Conservation (phyloP, 2,888 invertebrate species). For the Druceiella hillmani region DNA sequence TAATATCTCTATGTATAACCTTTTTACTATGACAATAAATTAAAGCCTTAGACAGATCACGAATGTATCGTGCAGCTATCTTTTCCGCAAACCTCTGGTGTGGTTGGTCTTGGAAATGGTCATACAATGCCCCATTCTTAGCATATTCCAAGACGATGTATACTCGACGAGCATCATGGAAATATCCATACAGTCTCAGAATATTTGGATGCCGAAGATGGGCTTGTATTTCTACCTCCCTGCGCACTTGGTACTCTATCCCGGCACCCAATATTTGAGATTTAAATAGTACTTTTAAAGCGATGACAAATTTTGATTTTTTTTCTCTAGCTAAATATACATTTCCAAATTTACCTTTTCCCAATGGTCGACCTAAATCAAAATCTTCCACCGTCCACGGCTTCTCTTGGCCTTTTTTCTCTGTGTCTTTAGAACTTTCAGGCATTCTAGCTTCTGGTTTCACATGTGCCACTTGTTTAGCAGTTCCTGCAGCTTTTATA, state of each 20-base stretch:
- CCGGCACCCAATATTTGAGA: conserved; percentile 79
- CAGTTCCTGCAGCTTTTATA: no score
- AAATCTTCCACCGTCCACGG: conserved; percentile 80
- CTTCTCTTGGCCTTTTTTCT: conserved; percentile 35
- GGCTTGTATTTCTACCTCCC: conserved; percentile 97
- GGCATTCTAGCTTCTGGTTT: no score
- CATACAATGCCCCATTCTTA: conserved; percentile 75
- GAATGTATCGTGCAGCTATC: conserved; percentile 72
- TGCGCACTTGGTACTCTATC: conserved; percentile 89
- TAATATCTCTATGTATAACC: conserved; percentile 93
- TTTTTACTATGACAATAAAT: conserved; percentile 85
- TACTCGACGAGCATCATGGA: conserved; percentile 88
- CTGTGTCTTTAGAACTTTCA: no score
- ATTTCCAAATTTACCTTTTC: conserved; percentile 96
- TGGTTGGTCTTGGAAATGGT: conserved; percentile 62
- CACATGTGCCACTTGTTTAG: no score
- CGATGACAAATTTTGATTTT: conserved; percentile 75
- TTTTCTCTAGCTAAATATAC: conserved; percentile 94
- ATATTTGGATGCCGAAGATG: conserved; percentile 94
- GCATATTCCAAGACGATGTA: conserved; percentile 96
- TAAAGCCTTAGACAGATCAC: conserved; percentile 82
- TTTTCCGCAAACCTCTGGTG: conserved; percentile 76
- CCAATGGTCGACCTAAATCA: conserved; percentile 88
- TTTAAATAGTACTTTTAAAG: conserved; percentile 87
- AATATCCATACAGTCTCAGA: conserved; percentile 89